A percentile compares a stretch with the other conserved stretches of the same genome.
Evolutionary conservation across 2,888 invertebrate genomes (phyloP).

Genomic region (Cybosia mesomella): DNA sequence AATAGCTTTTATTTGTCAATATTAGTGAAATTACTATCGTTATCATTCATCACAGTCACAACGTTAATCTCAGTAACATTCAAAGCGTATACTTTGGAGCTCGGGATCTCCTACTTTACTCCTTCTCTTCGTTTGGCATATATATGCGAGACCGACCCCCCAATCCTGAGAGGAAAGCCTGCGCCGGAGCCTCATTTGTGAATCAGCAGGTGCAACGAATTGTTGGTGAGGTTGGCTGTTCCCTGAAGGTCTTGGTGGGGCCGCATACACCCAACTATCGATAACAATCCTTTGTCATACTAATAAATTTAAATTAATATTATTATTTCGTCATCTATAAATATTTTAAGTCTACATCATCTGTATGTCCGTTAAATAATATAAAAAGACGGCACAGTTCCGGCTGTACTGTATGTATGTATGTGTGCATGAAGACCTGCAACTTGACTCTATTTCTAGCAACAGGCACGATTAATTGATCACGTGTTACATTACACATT

Average conservation of each 20-base stretch:
- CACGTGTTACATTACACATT: constrained; percentile 71
- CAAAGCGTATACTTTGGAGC: not conserved
- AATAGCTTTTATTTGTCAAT: not conserved
- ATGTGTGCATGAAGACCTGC: constrained; percentile 31
- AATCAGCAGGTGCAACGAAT: not conserved
- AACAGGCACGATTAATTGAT: constrained; percentile 68
- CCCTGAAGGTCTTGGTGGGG: too few species aligned
- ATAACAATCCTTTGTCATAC: not conserved
- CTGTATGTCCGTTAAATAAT: constrained; percentile 41
- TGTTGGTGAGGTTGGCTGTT: too few species aligned
- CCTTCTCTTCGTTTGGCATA: not conserved
- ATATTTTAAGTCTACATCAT: constrained; percentile 29
- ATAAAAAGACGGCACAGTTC: constrained; percentile 42
- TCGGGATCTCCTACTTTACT: not conserved
- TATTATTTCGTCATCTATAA: constrained; percentile 18
- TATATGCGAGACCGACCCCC: not conserved
- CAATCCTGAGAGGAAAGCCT: not conserved
- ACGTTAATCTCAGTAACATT: not conserved
- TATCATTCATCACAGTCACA: not conserved
- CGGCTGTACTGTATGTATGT: constrained; percentile 25
- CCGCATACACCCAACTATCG: not conserved
- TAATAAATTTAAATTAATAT: not conserved
- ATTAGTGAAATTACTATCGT: not conserved
- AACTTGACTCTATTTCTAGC: constrained; percentile 63
- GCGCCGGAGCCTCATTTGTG: not conserved